Base-by-base conservation (phyloP, 2,113 vertebrate species). In the Neolamprologus brichardi region DNA sequence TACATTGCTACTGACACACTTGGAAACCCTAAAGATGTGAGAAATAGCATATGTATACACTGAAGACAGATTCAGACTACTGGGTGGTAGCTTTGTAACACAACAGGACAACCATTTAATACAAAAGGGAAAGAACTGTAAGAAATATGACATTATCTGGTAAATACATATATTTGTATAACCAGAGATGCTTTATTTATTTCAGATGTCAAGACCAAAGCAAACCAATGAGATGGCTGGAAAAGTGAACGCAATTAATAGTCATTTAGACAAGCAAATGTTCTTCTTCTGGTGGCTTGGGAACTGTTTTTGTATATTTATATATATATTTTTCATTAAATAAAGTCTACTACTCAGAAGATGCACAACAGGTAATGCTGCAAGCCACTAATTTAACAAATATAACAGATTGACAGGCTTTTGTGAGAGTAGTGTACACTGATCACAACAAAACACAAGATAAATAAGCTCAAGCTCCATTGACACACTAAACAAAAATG, bases 361-460 rank as follows among this genome's bases (percentile, higher is more conserved):
- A 91, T 91, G 88, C 92, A 86, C 82, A 67, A 94, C 80, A 84
- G 77, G 67, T 82, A 85, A 91, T 85, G 86, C 80, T 84, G 87
- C 70, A 88, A 88, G 86, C 90, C 84, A 92, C 88, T 85, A 89
- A 62, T 77, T 93, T 15, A 88, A 92, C 89, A 90, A 78, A 87
- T 82, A 84, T n/a, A 93, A 93, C 88, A 91, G 84, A 88, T 91
- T 62, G 89, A 94, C 93, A 91, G 90, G 90, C 91, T 82, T 91
- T 84, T 87, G 88, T 93, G 91, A 94, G 82, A 89, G 88, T 81
- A 93, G 91, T 86, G 88, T 86, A 94, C 93, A 93, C 94, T 81
- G 82, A 92, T 81, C 91, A 95, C 95, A 94, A 95, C 93, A 95
- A 89, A 95, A 93, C 90, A 95, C 93, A 93, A 91, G 92, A 95